A percentile compares a stretch with the other conserved stretches of the same genome.
Evolutionary conservation across 2,888 invertebrate genomes (phyloP).

Genomic region (Neuroscelio doddi): DNA sequence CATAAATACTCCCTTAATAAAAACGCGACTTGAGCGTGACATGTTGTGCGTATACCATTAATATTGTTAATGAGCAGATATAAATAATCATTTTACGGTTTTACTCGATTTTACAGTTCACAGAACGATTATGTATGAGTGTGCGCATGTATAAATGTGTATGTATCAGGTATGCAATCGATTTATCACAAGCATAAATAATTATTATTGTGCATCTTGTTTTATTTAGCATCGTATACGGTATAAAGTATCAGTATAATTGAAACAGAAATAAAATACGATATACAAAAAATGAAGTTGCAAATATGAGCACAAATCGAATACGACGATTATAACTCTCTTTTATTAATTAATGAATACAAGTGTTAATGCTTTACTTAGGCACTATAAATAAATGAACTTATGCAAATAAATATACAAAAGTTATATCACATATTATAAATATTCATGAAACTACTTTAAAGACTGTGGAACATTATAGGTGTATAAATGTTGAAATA

Average conservation of each 20-base stretch:
- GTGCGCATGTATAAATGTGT: not conserved
- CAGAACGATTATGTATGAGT: not conserved
- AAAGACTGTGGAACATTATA: constrained; percentile 68
- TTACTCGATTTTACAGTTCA: constrained; percentile 2
- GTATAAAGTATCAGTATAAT: not conserved
- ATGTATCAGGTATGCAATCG: constrained; percentile 15
- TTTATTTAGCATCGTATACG: too few species aligned
- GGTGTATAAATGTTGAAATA: constrained; percentile 68
- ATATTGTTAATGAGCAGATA: constrained; percentile 3
- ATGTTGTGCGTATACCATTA: not conserved
- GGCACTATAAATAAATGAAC: constrained; percentile 58
- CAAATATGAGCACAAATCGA: constrained; percentile 6
- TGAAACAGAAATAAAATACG: constrained; percentile 8
- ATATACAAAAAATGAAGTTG: constrained; percentile 7
- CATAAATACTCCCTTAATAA: too few species aligned
- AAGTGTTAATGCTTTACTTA: constrained; percentile 56
- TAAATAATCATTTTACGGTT: constrained; percentile 2
- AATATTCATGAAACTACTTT: constrained; percentile 57
- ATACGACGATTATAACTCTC: constrained; percentile 23
- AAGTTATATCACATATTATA: constrained; percentile 49
- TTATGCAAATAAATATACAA: constrained; percentile 52
- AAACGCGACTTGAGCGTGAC: not conserved
- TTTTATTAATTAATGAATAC: constrained; percentile 28
- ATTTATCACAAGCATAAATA: constrained; percentile 27
- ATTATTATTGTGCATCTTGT: constrained; percentile 16